Evolutionary conservation across 2,113 vertebrate species (phyloP), one percentile per base, ranked within the genome.

Genomic region (Steatornis caripensis): DNA sequence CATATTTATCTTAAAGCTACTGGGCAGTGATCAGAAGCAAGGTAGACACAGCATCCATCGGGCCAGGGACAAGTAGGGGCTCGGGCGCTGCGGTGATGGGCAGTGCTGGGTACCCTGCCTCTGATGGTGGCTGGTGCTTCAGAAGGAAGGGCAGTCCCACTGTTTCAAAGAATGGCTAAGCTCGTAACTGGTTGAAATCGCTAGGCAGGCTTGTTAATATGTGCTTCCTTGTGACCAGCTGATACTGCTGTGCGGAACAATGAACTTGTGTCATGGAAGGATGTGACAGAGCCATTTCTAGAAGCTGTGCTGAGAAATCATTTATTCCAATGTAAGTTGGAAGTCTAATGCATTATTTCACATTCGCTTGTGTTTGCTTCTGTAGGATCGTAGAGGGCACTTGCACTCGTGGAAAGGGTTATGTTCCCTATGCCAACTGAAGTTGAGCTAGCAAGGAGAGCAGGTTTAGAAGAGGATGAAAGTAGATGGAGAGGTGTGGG

Each of bases 221-320:
- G 10, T 1, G 5, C 71, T 68, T 82, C 53, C 45, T 30, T 75
- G 53, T 37, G 54, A 7, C 70, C 71, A 41, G 34, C 34, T 55
- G 21, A 22, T 34, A 9, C n/a, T 80, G 16, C 80, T 76, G 19
- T 17, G 54, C 53, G n/a, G 34, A 71, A 12, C 77, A 32, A 13
- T 9, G 24, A 70, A 23, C 37, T 53, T 0, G 0, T 41, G 32
- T 84, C 0, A 0, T 1, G 5, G 41, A 61, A 86, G 75, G 27
- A 57, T 9, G 2, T 6, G 46, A 9, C 18, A 78, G 46, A 81
- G 21, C 36, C 21, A 4, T 60, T 92, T 90, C 48, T 62, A 88
- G 62, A 86, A 83, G 62, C 58, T 61, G 57, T 37, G 8, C 51
- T 15, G 19, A 62, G 62, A 90, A 92, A 66, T 71, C 1, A 12